Percentiles rank a stretch among this genome's conserved stretches.
Conservation (phyloP, 2,113 vertebrate species). For the Speoplatyrhinus poulsoni region DNA sequence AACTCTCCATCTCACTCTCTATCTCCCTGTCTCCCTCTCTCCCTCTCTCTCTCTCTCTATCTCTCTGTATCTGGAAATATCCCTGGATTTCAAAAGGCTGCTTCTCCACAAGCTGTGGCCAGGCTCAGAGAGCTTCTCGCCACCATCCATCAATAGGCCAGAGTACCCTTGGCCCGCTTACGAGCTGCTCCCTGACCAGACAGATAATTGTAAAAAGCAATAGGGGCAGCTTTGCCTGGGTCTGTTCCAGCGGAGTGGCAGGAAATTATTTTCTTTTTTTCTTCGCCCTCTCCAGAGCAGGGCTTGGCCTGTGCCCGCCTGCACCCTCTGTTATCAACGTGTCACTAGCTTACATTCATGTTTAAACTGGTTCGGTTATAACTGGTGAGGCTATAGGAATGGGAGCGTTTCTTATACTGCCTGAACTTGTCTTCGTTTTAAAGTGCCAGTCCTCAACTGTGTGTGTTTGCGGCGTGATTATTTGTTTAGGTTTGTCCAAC, state of each 20-base stretch:
- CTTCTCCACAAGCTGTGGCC: neutral
- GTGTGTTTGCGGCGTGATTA: too few relatives aligned
- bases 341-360: neutral
- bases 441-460: too few relatives aligned
- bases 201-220: slow-evolving; percentile 41
- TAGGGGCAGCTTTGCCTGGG: slow-evolving; percentile 25
- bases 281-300: too few relatives aligned
- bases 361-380: neutral
- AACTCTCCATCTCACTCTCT: neutral
- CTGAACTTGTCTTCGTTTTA: too few relatives aligned
- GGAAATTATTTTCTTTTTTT: slow-evolving; percentile 18
- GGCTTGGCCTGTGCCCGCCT: too few relatives aligned
- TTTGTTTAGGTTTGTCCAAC: too few relatives aligned
- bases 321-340: too few relatives aligned
- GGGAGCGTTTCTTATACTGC: too few relatives aligned
- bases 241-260: slow-evolving; percentile 26
- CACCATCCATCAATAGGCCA: slow-evolving; percentile 14
- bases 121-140: slow-evolving; percentile 7
- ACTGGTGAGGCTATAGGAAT: neutral
- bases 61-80: neutral
- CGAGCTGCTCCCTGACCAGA: slow-evolving; percentile 34
- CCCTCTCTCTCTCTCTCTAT: neutral
- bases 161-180: slow-evolving; percentile 42
- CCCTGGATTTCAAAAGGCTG: neutral
- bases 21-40: neutral